Base-by-base conservation (phyloP, 2,113 vertebrate species). In the Chloropsis cyanopogon region DNA sequence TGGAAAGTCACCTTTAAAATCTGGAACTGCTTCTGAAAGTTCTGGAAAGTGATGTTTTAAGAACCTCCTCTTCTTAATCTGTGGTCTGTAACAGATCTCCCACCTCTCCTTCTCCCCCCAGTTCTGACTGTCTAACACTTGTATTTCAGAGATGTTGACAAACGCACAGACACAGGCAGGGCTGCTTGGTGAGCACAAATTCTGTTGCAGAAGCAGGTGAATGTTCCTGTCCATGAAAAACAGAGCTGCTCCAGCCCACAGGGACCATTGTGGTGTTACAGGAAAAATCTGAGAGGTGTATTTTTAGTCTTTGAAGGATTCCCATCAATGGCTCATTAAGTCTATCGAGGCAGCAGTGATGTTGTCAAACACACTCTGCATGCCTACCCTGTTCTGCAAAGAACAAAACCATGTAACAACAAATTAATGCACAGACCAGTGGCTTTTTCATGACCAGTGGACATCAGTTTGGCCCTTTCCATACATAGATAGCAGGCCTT, bases 401-500 rank as follows among this genome's bases (percentile, higher is more conserved):
- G 89, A 78, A 42, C 39, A 68, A 66, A 94, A 33, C 52, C 33
- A 14, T 14, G 28, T 46, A 76, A 42, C 54, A 65, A 33, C 10
- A 54, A 81, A 15, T 73, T 44, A 49, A 64, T 7, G 11, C 22
- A 53, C 5, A 10, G 26, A n/a, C 4, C 61, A 64, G 57, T 35
- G 86, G 17, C 28, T 70, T 81, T 82, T 66, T 66, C 50, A 35
- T 33, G 25, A 63, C 15, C 54, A 26, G 3, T 23, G 53, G 69
- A 33, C 24, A 42, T 18, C 25, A 61, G 22, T 23, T 73, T 82
- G 56, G 47, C 41, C 69, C 65, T 75, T 89, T 64, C 56, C 44
- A 41, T 3, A 25, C 11, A 24, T 14, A 25, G 10, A 47, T 11
- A 77, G 10, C 0, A 2, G 5, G 4, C 26, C 41, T 46, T 35